Conservation (phyloP, 2,888 invertebrate genomes). For the Lutraria lutraria region DNA sequence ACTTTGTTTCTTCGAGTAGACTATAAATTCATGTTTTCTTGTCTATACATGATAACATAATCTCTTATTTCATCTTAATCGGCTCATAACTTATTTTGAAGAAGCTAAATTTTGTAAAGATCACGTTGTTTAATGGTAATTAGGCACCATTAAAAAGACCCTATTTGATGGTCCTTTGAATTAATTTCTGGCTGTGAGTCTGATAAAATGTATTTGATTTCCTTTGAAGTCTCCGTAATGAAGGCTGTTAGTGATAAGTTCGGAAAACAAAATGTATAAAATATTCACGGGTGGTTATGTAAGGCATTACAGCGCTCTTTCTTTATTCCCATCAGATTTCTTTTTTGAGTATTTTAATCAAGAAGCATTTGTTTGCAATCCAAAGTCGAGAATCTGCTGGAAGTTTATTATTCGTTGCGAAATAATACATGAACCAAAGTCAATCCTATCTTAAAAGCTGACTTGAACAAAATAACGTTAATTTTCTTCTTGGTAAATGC, state of each 20-base stretch:
- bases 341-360: constrained; percentile 8
- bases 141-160: constrained; percentile 49
- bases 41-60: constrained; percentile 27
- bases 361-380: constrained; percentile 12
- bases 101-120: constrained; percentile 53
- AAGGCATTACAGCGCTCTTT: background rate
- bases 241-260: constrained; percentile 56
- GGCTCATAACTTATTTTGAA: constrained; percentile 44
- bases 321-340: background rate
- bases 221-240: constrained; percentile 66
- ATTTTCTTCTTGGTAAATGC: constrained; percentile 15
- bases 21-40: constrained; percentile 15
- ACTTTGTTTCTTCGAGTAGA: background rate
- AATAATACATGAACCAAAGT: background rate
- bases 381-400: background rate
- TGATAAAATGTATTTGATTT: constrained; percentile 62
- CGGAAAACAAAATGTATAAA: constrained; percentile 42
- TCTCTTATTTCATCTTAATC: constrained; percentile 39
- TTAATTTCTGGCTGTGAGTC: constrained; percentile 58
- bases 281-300: constrained; percentile 39
- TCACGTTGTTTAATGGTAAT: constrained; percentile 62
- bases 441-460: background rate
- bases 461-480: background rate
- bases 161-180: constrained; percentile 56
- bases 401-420: background rate